Percentiles rank a stretch among this genome's conserved stretches.
These are phyloP conservation scores for Bombyx mori DNA, from an alignment of 1,140 invertebrate species.

Conservation along the genomic window ASM3026992v2 NC_085117.1:15992001-15992500, in stretches of 20 bases:
- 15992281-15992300: constrained; percentile 29
- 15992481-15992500: no score
- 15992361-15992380: no score
- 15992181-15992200: constrained; percentile 52
- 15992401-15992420: no score
- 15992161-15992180: constrained; percentile 44
- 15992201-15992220: constrained; percentile 36
- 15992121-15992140: constrained; percentile 6
- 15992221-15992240: constrained; percentile 29
- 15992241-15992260: constrained; percentile 25
- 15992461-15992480: no score
- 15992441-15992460: no score
- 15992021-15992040: not conserved
- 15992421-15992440: no score
- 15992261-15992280: constrained; percentile 22
- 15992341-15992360: no score
- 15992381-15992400: no score
- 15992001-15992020: not conserved
- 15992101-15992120: constrained; percentile 12
- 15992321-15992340: no score
- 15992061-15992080: constrained; percentile 19
- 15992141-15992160: constrained; percentile 35
- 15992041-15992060: constrained; percentile 1
- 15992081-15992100: constrained; percentile 18
- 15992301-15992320: constrained; percentile 3